These are phyloP conservation scores for Thalpophila matura DNA, from an alignment of 2,888 invertebrate species.

Conservation along the genomic window DNA sequence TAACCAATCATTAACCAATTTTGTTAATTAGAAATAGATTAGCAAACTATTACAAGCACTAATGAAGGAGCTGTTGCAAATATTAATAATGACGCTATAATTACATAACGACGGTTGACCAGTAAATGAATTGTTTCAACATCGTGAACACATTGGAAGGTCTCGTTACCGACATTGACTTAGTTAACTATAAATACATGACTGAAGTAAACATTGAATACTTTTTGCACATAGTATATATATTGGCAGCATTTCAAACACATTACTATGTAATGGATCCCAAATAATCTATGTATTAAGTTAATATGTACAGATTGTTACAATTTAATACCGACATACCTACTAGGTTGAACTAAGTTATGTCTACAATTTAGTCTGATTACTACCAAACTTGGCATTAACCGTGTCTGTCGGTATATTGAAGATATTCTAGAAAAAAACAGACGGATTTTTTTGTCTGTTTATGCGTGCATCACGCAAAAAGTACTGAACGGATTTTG, in stretches of 20 bases:
- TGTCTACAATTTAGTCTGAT: too few relatives aligned
- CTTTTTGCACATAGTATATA: conserved; percentile 57
- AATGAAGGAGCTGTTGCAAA: background rate
- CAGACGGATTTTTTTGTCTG: too few relatives aligned
- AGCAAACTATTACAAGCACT: background rate
- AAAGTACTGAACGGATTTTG: too few relatives aligned
- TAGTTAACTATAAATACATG: conserved; percentile 54
- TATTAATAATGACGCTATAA: background rate
- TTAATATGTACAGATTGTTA: background rate
- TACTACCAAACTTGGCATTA: too few relatives aligned
- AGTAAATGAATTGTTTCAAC: conserved; percentile 29
- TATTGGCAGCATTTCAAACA: conserved; percentile 59
- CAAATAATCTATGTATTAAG: conserved; percentile 3
- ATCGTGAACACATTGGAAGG: conserved; percentile 7
- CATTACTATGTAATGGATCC: conserved; percentile 18
- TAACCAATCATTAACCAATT: background rate
- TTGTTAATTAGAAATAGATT: background rate
- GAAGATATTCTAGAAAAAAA: too few relatives aligned
- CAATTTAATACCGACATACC: too few relatives aligned
- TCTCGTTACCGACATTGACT: conserved; percentile 40
- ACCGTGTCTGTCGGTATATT: too few relatives aligned
- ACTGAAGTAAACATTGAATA: conserved; percentile 50
- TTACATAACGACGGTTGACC: background rate
- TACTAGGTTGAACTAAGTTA: too few relatives aligned
- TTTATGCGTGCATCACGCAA: too few relatives aligned